Conservation (phyloP, 2,888 invertebrate genomes). For the Pyrochroa serraticornis region DNA sequence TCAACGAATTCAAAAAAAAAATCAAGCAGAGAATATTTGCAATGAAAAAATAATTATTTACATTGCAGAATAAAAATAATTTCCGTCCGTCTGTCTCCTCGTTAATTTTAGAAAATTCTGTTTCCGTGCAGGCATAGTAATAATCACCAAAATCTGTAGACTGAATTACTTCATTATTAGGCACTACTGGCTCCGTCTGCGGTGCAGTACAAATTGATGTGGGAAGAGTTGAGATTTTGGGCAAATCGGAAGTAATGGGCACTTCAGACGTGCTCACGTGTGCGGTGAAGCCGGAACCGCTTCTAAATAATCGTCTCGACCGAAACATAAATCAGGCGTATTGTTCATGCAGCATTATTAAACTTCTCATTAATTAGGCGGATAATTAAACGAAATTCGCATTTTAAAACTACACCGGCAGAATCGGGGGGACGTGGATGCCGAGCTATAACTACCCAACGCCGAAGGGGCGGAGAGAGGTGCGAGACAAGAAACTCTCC, state of each 20-base stretch:
- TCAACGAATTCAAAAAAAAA: too few relatives aligned
- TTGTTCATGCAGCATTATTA: slow-evolving; percentile 43
- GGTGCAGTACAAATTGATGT: too few relatives aligned
- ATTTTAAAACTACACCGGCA: slow-evolving; percentile 41
- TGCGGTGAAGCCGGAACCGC: slow-evolving; percentile 8
- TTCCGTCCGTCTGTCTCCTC: neutral
- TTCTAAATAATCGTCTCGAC: slow-evolving; percentile 27
- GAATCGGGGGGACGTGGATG: slow-evolving; percentile 25
- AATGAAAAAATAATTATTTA: neutral
- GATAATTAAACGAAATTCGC: slow-evolving; percentile 46
- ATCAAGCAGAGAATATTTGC: too few relatives aligned
- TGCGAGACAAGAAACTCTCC: slow-evolving; percentile 30
- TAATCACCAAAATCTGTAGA: too few relatives aligned
- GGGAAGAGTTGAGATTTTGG: too few relatives aligned
- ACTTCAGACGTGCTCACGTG: slow-evolving; percentile 10
- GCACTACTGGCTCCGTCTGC: too few relatives aligned
- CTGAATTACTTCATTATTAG: too few relatives aligned
- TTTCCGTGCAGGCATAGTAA: too few relatives aligned
- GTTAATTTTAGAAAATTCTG: too few relatives aligned
- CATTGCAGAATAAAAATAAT: neutral
- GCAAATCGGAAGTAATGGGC: neutral
- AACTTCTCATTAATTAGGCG: slow-evolving; percentile 46
- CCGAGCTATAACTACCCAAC: slow-evolving; percentile 30
- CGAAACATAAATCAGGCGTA: slow-evolving; percentile 38
- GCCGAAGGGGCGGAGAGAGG: slow-evolving; percentile 11